Evolutionary conservation across 2,888 invertebrate species (phyloP), one percentile per base, ranked within the genome.

Genomic region (Spilosoma lubricipeda): DNA sequence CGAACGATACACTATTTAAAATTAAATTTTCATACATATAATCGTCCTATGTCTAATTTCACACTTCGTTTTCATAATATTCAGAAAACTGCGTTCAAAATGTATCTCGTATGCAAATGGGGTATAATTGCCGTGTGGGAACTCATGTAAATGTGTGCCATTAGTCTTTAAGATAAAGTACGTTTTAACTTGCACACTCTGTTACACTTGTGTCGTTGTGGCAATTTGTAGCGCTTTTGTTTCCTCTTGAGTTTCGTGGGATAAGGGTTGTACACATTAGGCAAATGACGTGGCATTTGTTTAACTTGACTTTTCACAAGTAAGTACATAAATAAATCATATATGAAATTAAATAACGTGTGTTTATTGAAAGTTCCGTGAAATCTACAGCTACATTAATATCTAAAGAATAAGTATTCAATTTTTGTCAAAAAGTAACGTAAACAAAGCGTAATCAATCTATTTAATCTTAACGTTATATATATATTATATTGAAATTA

Each of bases 141-240:
- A 70, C 59, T 33, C 67, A 27, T 71, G 74, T 63, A 74, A 78
- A 84, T 80, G 77, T 42, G 5, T 69, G 48, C 63, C 79, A 76
- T 83, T 79, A 68, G 45, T 68, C 72, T 23, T 68, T 23, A 73
- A 72, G 70, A 84, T 80, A 82, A 74, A 80, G 76, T 79, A 64
- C 42, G 2, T 76, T 79, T 82, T 83, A 68, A 75, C 67, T 74
- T 70, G 66, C 66, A 72, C 75, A 72, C 69, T 70, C 30, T 65
- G 45, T 73, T 76, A 75, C 71, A 48, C 69, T 67, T 73, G 42
- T 36, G 45, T 65, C 72, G 68, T 78, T 72, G 36, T 72, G n/a
- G 48, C 72, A 72, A 36, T 72, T 68, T 72, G 64, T 56, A 30
- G 52, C 63, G 45, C 69, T 71, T 76, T 78, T 78, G 80, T 80